Conservation (phyloP, 1,140 invertebrate species). For the Drosophila serrata region DNA sequence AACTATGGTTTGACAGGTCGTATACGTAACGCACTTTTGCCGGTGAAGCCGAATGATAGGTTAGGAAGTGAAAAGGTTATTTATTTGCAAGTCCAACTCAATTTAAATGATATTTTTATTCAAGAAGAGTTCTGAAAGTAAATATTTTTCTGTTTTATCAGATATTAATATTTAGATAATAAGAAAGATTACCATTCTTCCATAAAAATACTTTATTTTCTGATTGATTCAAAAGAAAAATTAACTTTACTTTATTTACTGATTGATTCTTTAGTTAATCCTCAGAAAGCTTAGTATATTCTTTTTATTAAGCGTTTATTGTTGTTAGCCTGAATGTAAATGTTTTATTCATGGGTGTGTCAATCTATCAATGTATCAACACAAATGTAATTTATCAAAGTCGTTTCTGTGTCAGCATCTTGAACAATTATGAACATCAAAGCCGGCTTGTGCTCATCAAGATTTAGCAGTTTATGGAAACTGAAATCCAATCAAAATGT, state of each 20-base stretch:
- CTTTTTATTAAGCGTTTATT: constrained; percentile 3
- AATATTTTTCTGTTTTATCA: not conserved
- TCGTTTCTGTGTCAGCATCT: constrained; percentile 38
- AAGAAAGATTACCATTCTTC: not conserved
- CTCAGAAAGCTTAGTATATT: not conserved
- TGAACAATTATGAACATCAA: constrained; percentile 37
- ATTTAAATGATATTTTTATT: not conserved
- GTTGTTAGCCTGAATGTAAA: constrained; percentile 7
- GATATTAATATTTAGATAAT: no score
- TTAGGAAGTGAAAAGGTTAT: not conserved
- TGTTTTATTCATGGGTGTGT: constrained; percentile 50
- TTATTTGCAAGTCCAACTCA: not conserved
- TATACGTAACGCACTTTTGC: constrained; percentile 33
- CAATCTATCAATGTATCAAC: constrained; percentile 25
- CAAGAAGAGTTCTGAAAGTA: not conserved
- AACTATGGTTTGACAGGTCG: constrained; percentile 27
- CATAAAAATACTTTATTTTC: not conserved
- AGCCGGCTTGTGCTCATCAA: constrained; percentile 17
- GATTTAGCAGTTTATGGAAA: constrained; percentile 3
- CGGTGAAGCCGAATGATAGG: not conserved
- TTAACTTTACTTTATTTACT: not conserved
- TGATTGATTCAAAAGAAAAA: not conserved
- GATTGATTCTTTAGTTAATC: not conserved
- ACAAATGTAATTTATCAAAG: constrained; percentile 33
- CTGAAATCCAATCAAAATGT: constrained; percentile 13